Evolutionary conservation across 2,113 vertebrate genomes (phyloP).

Genomic region (Scatophagus argus): DNA sequence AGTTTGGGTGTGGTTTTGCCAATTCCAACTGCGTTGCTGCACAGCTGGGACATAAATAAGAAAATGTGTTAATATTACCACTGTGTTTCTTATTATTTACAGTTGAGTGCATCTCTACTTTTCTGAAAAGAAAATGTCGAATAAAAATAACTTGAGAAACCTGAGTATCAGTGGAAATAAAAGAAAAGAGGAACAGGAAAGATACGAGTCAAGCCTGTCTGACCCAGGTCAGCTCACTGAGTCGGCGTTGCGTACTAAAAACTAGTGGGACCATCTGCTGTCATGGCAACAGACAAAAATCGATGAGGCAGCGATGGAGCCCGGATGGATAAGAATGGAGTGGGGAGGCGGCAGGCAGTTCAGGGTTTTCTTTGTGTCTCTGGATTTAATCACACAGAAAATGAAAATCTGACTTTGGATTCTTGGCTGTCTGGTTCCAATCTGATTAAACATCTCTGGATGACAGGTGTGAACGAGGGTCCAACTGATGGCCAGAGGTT

Average conservation of each 20-base stretch:
- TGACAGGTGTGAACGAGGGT: not conserved
- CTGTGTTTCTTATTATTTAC: too few relatives aligned
- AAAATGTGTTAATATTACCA: too few relatives aligned
- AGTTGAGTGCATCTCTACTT: too few relatives aligned
- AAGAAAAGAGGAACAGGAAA: not conserved
- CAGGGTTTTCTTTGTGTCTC: not conserved
- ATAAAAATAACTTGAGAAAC: not conserved
- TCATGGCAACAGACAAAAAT: constrained; percentile 64
- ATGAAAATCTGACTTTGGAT: not conserved
- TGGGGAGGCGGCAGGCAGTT: not conserved
- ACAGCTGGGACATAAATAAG: too few relatives aligned
- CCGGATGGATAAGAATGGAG: constrained; percentile 5
- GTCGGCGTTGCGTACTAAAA: not conserved
- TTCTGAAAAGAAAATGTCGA: too few relatives aligned
- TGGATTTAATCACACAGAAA: constrained; percentile 10
- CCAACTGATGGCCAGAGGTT: not conserved
- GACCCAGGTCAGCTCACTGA: not conserved
- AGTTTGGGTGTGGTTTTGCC: too few relatives aligned
- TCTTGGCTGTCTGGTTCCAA: not conserved
- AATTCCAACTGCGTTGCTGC: too few relatives aligned
- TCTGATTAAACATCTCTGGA: constrained; percentile 9
- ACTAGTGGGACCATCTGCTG: constrained; percentile 30
- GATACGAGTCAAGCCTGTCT: not conserved
- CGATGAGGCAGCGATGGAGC: constrained; percentile 28
- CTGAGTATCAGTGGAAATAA: not conserved